Percentiles rank a stretch among this genome's conserved stretches.
These are phyloP conservation scores for Geotria australis DNA, from an alignment of 2,797 vertebrate genomes.

Conservation along the genomic window DNA sequence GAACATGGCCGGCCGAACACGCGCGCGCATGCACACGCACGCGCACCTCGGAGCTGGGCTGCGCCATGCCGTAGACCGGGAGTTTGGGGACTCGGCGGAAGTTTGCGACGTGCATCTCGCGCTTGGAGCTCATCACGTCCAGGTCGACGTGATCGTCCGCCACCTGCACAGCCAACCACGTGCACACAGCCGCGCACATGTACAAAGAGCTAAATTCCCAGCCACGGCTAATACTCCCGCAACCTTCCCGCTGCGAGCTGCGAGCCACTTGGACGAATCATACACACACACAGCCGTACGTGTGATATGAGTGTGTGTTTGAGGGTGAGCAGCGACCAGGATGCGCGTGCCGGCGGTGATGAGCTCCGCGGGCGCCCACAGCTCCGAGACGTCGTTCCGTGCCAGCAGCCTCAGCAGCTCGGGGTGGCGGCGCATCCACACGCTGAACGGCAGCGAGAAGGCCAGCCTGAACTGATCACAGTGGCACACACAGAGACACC, in stretches of 20 bases:
- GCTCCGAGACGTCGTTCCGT: background rate
- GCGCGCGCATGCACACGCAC: too few species aligned
- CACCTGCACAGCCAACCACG: background rate
- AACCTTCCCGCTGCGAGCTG: too few species aligned
- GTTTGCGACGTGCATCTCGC: conserved; percentile 1
- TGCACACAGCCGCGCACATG: too few species aligned
- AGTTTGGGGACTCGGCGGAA: conserved; percentile 1
- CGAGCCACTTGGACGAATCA: too few species aligned
- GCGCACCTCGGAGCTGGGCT: conserved; percentile 1
- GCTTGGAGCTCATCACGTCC: background rate
- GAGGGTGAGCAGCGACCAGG: background rate
- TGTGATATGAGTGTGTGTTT: too few species aligned
- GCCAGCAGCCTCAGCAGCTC: background rate
- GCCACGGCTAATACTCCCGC: too few species aligned
- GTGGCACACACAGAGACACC: background rate
- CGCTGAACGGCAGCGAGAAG: background rate
- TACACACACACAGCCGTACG: too few species aligned
- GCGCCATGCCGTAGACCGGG: background rate
- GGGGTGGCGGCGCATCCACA: background rate
- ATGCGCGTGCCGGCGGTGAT: background rate
- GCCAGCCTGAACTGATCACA: background rate
- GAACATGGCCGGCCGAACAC: too few species aligned
- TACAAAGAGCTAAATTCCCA: background rate
- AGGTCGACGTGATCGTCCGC: background rate
- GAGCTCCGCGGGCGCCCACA: background rate